Evolutionary conservation across 2,113 vertebrate species (phyloP), one percentile per base, ranked within the genome.

Genomic region (Zootoca vivipara): DNA sequence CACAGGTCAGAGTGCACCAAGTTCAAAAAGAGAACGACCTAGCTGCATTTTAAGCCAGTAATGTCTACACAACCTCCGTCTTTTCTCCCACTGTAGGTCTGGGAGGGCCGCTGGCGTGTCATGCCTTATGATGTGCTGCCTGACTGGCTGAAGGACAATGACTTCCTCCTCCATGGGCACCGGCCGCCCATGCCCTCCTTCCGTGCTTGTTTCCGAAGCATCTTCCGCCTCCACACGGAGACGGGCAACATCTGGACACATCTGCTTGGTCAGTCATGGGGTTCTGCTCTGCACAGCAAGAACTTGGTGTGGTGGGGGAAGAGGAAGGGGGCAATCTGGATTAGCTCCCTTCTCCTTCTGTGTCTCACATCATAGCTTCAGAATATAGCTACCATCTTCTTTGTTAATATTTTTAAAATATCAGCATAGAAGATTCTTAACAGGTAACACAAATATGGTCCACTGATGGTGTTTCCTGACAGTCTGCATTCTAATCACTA

Each of bases 241-340:
- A 96, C 95, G 0, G 95, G 93, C 52, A 95, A 95, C 92, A 95
- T 95, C 91, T 95, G 95, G 95, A 93, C 94, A 30, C 95, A 95
- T 58, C 86, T 93, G 8, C 73, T 93, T 40, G 92, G 92, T 91
- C 42, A 91, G 92, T 84, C 58, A 33, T 2, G 15, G 40, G 42
- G 56, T 3, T 26, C 28, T 65, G 56, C 13, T 46, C 20, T n/a
- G 30, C 7, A 77, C 1, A 38, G 26, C 20, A 20, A 40, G 40
- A 58, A 26, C 18, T 22, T 46, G 40, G 58, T 26, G 1, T 2
- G 46, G 69, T 5, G 16, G n/a, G 4, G 78, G 35, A 13, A 64
- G 46, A 18, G 35, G 35, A 52, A 52, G 28, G 72, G n/a, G 26
- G 8, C 24, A 38, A 15, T 40, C 67, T 73, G 46, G 33, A n/a